A percentile compares a stretch with the other conserved stretches of the same genome.
Conservation (phyloP, 2,888 invertebrate genomes). For the Melanargia galathea region DNA sequence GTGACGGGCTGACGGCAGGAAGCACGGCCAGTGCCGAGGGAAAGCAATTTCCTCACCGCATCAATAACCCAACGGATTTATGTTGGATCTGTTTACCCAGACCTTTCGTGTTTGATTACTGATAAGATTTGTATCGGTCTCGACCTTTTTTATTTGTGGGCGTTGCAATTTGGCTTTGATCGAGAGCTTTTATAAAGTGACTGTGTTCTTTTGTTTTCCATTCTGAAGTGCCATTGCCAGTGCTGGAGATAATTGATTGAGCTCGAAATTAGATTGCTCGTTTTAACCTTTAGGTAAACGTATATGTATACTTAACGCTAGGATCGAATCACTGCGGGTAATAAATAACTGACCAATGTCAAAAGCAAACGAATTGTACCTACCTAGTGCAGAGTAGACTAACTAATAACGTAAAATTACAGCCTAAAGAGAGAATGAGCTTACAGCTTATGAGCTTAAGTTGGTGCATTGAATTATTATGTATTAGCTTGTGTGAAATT, state of each 20-base stretch:
- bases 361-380: too few species aligned
- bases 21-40: constrained; percentile 37
- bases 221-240: neutral
- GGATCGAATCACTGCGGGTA: too few species aligned
- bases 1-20: constrained; percentile 36
- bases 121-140: constrained; percentile 31
- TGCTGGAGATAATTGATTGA: neutral
- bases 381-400: too few species aligned
- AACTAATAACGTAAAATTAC: too few species aligned
- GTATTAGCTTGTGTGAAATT: too few species aligned
- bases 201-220: constrained; percentile 1
- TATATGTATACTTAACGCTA: too few species aligned
- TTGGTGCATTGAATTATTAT: too few species aligned
- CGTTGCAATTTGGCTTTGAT: constrained; percentile 9
- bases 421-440: too few species aligned
- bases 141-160: constrained; percentile 17
- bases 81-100: constrained; percentile 40
- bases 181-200: constrained; percentile 2
- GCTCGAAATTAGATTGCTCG: neutral
- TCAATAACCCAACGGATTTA: constrained; percentile 43
- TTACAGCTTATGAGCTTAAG: too few species aligned
- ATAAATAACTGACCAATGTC: too few species aligned
- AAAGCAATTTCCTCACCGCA: constrained; percentile 44
- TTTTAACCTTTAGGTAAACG: too few species aligned
- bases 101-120: constrained; percentile 35